Conservation (phyloP, 2,113 vertebrate species). For the Atlantisia rogersi region DNA sequence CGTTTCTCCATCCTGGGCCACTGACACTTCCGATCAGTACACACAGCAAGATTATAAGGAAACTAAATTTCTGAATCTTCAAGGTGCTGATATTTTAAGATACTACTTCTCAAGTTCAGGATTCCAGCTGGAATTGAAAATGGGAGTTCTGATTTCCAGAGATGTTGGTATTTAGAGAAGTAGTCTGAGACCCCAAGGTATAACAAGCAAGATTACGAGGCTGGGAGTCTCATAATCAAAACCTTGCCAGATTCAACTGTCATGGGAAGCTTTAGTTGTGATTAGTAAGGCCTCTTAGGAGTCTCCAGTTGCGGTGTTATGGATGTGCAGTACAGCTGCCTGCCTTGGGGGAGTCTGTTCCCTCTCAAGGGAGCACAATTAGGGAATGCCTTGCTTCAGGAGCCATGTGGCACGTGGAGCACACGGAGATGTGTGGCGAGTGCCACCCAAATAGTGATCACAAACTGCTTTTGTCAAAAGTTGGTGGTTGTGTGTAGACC, state of each 20-base stretch:
- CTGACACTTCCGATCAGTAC: not conserved
- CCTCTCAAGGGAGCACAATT: not conserved
- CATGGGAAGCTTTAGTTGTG: not conserved
- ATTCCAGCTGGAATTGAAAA: not conserved
- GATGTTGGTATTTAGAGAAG: not conserved
- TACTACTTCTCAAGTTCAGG: not conserved
- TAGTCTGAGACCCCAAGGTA: not conserved
- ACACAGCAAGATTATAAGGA: not conserved
- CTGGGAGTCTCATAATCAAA: not conserved
- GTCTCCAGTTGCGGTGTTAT: not conserved
- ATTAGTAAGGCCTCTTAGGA: not conserved
- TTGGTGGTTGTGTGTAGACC: not conserved
- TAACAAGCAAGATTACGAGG: not conserved
- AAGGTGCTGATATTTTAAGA: not conserved
- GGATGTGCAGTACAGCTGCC: not conserved
- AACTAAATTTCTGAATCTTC: not conserved
- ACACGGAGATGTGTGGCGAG: not conserved
- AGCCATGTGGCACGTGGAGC: rapidly evolving
- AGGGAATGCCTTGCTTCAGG: not conserved
- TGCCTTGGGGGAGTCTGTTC: not conserved
- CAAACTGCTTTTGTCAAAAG: not conserved
- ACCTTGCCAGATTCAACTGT: rapidly evolving
- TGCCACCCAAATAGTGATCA: not conserved
- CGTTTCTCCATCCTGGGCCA: not conserved
- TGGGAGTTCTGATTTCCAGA: not conserved